A percentile compares a stretch with the other conserved stretches of the same genome.
phyloP scores from a whole-genome alignment of 1,140 invertebrate genomes.

The Ceratitis capitata region DNA sequence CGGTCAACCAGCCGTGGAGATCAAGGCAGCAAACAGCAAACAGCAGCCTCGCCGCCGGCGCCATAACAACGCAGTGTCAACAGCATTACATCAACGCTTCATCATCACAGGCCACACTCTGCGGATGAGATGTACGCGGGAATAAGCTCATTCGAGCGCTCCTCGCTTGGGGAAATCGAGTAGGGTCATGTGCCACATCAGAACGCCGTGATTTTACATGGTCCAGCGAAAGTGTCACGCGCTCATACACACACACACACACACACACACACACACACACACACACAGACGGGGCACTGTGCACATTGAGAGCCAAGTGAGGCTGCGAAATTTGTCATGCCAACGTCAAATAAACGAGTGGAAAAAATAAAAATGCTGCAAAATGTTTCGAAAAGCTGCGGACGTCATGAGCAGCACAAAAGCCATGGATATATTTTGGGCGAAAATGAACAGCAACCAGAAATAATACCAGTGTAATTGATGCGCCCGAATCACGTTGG shows the following conservation, averaged over 20 bases:
- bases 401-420: neutral
- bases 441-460: conserved; percentile 28
- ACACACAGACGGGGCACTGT: neutral
- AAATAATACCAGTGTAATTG: neutral
- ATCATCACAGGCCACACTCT: neutral
- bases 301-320: neutral
- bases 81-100: neutral
- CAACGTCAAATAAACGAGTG: neutral
- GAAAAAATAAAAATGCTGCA: too few relatives aligned
- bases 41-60: neutral
- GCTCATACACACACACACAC: too few relatives aligned
- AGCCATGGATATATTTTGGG: neutral
- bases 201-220: conserved; percentile 2
- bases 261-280: too few relatives aligned
- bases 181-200: neutral
- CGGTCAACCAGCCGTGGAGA: neutral
- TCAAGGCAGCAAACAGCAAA: neutral
- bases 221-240: conserved; percentile 27
- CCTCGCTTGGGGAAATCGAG: neutral
- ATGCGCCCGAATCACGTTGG: too few relatives aligned
- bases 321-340: neutral
- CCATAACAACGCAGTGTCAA: neutral
- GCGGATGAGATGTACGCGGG: neutral
- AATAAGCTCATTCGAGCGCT: neutral
- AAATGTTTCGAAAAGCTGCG: neutral